Conservation (phyloP, 1,140 invertebrate species). For the Spodoptera litura region DNA sequence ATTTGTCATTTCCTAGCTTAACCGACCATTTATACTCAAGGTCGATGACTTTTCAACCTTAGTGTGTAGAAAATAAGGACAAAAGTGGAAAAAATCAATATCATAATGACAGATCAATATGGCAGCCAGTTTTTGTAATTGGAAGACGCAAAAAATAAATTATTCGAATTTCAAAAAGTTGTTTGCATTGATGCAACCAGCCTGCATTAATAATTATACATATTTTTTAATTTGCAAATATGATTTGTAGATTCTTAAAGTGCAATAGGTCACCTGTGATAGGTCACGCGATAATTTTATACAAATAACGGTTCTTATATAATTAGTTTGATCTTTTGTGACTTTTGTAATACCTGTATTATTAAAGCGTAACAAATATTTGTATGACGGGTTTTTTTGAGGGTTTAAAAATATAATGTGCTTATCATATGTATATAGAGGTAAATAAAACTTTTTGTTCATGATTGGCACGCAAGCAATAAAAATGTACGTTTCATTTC, state of each 20-base stretch:
- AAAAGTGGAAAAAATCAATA: background rate
- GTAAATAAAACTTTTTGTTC: too few species aligned
- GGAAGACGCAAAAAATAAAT: slow-evolving; percentile 32
- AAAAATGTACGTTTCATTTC: too few species aligned
- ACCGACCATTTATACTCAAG: slow-evolving; percentile 34
- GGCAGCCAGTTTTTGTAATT: slow-evolving; percentile 11
- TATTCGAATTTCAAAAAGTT: slow-evolving; percentile 49
- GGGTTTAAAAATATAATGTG: too few species aligned
- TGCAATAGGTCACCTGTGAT: slow-evolving; percentile 28
- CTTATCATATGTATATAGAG: too few species aligned
- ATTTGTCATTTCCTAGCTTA: slow-evolving; percentile 54
- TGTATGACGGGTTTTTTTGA: too few species aligned
- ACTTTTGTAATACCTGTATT: too few species aligned
- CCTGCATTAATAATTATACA: slow-evolving; percentile 33
- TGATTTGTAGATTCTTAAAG: slow-evolving; percentile 11
- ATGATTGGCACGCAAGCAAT: too few species aligned
- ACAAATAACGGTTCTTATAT: too few species aligned
- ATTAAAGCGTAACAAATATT: too few species aligned
- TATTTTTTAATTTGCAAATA: slow-evolving; percentile 25
- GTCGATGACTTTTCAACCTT: background rate
- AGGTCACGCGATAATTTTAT: too few species aligned
- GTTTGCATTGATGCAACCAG: slow-evolving; percentile 47
- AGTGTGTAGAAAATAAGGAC: background rate
- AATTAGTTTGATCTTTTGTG: too few species aligned
- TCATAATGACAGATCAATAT: background rate